Conservation (phyloP, 2,113 vertebrate species). For the Chunga burmeisteri region DNA sequence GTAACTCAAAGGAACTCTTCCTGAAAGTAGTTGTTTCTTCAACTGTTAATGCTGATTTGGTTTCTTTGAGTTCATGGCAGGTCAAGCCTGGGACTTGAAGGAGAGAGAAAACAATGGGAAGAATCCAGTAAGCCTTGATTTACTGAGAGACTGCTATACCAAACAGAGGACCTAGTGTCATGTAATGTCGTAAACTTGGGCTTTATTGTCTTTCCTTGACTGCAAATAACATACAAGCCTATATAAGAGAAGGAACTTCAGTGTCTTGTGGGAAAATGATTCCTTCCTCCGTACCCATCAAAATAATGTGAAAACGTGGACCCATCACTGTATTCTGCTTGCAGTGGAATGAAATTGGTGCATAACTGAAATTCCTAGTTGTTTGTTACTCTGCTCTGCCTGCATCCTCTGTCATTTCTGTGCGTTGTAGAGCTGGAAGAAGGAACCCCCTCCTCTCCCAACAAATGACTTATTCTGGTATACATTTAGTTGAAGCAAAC, state of each 20-base stretch:
- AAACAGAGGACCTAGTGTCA: background rate
- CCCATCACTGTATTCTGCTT: background rate
- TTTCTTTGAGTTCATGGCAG: background rate
- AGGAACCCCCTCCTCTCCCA: background rate
- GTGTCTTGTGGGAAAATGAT: background rate
- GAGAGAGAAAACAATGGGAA: background rate
- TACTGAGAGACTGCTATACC: background rate
- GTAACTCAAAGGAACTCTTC: background rate
- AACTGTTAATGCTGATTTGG: background rate
- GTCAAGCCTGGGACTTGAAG: background rate
- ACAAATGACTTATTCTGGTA: background rate
- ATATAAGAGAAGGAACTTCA: background rate
- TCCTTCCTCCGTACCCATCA: background rate
- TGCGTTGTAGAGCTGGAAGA: background rate
- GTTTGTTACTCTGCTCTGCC: background rate
- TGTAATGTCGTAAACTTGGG: background rate
- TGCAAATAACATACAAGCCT: background rate
- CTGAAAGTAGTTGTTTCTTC: background rate
- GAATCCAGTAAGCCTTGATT: background rate
- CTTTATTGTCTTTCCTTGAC: background rate
- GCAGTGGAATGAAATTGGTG: background rate
- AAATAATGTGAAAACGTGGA: background rate
- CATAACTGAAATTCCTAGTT: background rate
- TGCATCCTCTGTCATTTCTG: rapidly evolving
- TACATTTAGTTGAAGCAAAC: background rate